Percentiles rank a stretch among this genome's conserved stretches.
phyloP scores from a whole-genome alignment of 2,888 invertebrate genomes.

The Hirtodrosophila duncani region DNA sequence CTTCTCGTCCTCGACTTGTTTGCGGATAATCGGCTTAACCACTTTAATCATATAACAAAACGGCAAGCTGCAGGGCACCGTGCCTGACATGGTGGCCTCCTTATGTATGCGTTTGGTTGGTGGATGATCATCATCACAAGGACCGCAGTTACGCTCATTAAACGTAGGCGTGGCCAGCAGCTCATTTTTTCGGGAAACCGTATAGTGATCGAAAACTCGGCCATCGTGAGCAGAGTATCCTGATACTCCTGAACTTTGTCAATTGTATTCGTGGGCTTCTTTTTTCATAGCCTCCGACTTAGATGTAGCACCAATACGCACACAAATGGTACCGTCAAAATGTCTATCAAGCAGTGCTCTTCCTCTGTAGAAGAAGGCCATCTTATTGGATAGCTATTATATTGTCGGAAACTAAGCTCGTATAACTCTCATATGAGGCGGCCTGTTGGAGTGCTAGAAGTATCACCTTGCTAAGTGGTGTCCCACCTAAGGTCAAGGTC shows the following conservation, averaged over 20 bases:
- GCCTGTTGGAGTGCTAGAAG: no score
- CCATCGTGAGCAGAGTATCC: conserved; percentile 91
- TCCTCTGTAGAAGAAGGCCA: no score
- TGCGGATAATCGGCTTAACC: conserved; percentile 96
- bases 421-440: no score
- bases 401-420: no score
- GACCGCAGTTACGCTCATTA: conserved; percentile 84
- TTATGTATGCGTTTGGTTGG: conserved; percentile 81
- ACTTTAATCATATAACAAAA: conserved; percentile 92
- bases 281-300: no score
- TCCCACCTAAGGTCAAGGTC: no score
- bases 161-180: conserved; percentile 90
- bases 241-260: conserved; percentile 87
- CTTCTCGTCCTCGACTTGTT: conserved; percentile 96
- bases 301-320: no score
- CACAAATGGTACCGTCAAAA: no score
- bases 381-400: no score
- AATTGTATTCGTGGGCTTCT: conserved; percentile 76
- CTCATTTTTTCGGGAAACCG: conserved; percentile 95
- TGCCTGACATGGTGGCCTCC: conserved; percentile 78
- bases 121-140: conserved; percentile 79
- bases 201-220: conserved; percentile 91
- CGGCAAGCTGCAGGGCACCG: conserved; percentile 91
- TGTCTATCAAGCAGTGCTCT: no score
- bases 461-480: no score